Percentiles rank a stretch among this genome's conserved stretches.
These are phyloP conservation scores for Harpegnathos saltator DNA, from an alignment of 1,140 invertebrate genomes.

Conservation along the genomic window DNA sequence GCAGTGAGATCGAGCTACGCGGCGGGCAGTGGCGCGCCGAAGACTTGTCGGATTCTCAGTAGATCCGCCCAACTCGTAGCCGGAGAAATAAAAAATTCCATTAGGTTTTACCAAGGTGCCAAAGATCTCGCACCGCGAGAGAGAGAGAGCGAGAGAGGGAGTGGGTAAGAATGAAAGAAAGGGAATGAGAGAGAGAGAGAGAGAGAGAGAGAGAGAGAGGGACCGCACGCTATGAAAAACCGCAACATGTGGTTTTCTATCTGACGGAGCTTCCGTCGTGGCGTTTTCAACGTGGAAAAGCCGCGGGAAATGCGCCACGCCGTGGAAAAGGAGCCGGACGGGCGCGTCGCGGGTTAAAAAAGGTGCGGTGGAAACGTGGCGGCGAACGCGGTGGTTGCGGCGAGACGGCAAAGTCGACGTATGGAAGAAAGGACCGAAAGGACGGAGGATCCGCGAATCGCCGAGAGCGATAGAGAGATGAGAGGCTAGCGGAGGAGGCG, in stretches of 20 bases:
- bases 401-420: slow-evolving; percentile 40
- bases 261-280: slow-evolving; percentile 12
- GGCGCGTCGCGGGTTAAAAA: slow-evolving; percentile 19
- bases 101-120: slow-evolving; percentile 16
- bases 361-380: slow-evolving; percentile 14
- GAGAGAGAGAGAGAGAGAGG: too few species aligned
- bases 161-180: too few species aligned
- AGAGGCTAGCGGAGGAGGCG: neutral
- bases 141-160: neutral
- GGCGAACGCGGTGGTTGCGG: slow-evolving; percentile 22
- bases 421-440: slow-evolving; percentile 37
- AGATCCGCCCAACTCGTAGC: slow-evolving; percentile 2
- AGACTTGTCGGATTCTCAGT: slow-evolving; percentile 42
- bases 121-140: slow-evolving; percentile 4
- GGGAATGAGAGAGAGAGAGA: too few species aligned
- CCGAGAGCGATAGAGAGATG: slow-evolving; percentile 11
- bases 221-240: slow-evolving; percentile 18
- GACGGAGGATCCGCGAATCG: slow-evolving; percentile 1
- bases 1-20: neutral
- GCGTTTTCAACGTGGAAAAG: slow-evolving; percentile 16
- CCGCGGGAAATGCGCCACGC: slow-evolving; percentile 12
- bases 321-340: neutral
- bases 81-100: slow-evolving; percentile 27
- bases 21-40: neutral
- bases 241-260: slow-evolving; percentile 41